These are phyloP conservation scores for Taenioides sp. DNA, from an alignment of 2,797 vertebrate species.

Conservation along the genomic window DNA sequence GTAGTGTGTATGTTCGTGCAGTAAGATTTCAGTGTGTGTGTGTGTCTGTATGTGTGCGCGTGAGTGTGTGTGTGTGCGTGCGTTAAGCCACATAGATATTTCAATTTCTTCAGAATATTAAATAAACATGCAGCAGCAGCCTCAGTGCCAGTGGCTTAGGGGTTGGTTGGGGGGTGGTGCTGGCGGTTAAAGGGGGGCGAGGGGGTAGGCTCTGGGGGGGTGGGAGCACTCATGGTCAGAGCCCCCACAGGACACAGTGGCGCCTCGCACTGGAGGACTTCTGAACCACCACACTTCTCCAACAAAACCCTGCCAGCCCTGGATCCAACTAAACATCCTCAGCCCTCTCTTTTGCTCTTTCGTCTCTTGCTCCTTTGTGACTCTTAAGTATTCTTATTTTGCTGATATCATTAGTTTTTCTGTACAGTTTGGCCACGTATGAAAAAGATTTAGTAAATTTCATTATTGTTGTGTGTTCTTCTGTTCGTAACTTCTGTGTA, in stretches of 20 bases:
- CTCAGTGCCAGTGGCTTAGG: conserved; percentile 81
- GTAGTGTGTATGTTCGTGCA: conserved; percentile 45
- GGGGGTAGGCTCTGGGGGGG: conserved; percentile 73
- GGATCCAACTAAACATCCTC: conserved; percentile 62
- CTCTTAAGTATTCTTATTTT: conserved; percentile 49
- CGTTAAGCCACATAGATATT: conserved; percentile 85
- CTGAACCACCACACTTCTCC: conserved; percentile 90
- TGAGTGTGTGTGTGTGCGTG: conserved; percentile 69
- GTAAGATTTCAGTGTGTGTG: conserved; percentile 65
- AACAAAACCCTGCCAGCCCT: conserved; percentile 82
- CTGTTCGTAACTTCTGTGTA: conserved; percentile 44
- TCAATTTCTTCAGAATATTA: conserved; percentile 88
- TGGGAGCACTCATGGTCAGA: conserved; percentile 83
- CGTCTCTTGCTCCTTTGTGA: conserved; percentile 37
- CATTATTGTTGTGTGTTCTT: conserved; percentile 31
- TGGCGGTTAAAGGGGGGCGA: conserved; percentile 62
- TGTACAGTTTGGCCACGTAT: conserved; percentile 37
- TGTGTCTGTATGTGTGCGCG: conserved; percentile 70
- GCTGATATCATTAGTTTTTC: conserved; percentile 56
- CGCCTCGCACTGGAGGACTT: conserved; percentile 90
- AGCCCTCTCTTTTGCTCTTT: conserved; percentile 74
- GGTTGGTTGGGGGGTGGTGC: conserved; percentile 77
- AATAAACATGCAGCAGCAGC: conserved; percentile 84
- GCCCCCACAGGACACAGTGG: conserved; percentile 86
- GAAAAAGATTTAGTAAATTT: conserved; percentile 33